Evolutionary conservation across 2,113 vertebrate genomes (phyloP), one percentile per base, ranked within the genome.

Genomic region (Myxocyprinus asiaticus): DNA sequence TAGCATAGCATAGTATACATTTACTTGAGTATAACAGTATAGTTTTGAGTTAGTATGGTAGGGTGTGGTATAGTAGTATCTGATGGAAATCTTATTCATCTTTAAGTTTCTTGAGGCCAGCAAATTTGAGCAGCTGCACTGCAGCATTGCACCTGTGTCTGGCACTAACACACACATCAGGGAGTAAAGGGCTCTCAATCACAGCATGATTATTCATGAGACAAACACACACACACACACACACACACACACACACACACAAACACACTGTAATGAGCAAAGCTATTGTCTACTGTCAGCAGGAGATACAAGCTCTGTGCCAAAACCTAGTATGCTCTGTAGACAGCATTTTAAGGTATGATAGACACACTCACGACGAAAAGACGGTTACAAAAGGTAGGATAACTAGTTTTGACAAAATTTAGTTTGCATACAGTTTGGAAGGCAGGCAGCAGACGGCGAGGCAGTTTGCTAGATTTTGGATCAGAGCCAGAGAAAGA

Each of bases 81-180:
- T 43, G 61, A 43, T 43, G 43, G 14, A 45, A 33, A 33, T 33
- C 22, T 33, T 33, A 33, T 33, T 33, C 22, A 3, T 33, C 22
- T 33, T 33, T 11, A 11, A 2, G 50, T 47, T 45, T 56, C 6
- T 56, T 3, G 53, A 15, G 65, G 7, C 67, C 73, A 76, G 81
- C 15, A 67, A 17, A 66, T 67, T 59, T 45, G 45, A 50, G 55
- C 51, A 43, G 63, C 44, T 69, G 66, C 55, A 68, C 76, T 76
- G 79, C 71, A 76, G 51, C 15, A 64, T 48, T 75, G 64, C 64
- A 81, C 64, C 58, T 74, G 71, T 3, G 22, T 33, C 22, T n/a
- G 70, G 55, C 70, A 72, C 70, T 55, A 7, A 63, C 51, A 69
- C 64, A 81, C 45, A 67, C 65, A 66, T 81, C 74, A 14, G 47